A percentile compares a stretch with the other conserved stretches of the same genome.
Conservation (phyloP, 2,888 invertebrate genomes). For the Liopterus haemorrhoidalis region DNA sequence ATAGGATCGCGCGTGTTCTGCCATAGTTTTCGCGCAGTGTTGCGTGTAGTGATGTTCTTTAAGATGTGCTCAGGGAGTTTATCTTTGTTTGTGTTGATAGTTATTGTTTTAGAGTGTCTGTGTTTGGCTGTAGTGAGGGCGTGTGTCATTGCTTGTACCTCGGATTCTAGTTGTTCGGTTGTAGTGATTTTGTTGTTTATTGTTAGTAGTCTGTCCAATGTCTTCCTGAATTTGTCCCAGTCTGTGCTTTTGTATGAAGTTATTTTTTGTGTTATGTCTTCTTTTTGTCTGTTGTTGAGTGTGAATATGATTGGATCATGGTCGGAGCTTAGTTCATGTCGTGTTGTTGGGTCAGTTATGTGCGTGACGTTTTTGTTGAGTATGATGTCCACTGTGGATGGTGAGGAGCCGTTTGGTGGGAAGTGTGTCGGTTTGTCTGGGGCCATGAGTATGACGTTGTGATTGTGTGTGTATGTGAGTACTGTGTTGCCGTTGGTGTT, state of each 20-base stretch:
- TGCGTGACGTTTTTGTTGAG: too few relatives aligned
- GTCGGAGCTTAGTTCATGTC: too few relatives aligned
- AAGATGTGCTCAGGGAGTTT: background rate
- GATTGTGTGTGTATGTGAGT: too few relatives aligned
- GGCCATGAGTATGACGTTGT: too few relatives aligned
- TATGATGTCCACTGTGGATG: too few relatives aligned
- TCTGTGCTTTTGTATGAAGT: conserved; percentile 11
- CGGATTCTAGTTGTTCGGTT: background rate
- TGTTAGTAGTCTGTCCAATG: conserved; percentile 6
- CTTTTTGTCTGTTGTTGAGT: conserved; percentile 9
- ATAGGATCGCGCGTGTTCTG: too few relatives aligned
- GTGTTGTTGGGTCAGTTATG: too few relatives aligned
- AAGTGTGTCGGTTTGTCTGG: conserved; percentile 31
- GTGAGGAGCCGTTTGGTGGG: conserved; percentile 28
- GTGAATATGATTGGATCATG: too few relatives aligned
- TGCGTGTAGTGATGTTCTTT: background rate
- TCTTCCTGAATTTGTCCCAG: conserved; percentile 7
- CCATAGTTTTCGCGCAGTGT: too few relatives aligned
- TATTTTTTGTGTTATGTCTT: background rate
- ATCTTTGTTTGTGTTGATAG: background rate
- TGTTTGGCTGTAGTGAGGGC: background rate
- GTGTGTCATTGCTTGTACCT: background rate
- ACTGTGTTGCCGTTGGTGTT: too few relatives aligned
- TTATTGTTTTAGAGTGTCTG: conserved; percentile 3
- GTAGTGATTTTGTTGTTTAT: conserved; percentile 4